Base-by-base conservation (phyloP, 2,113 vertebrate species). In the Vombatus ursinus region DNA sequence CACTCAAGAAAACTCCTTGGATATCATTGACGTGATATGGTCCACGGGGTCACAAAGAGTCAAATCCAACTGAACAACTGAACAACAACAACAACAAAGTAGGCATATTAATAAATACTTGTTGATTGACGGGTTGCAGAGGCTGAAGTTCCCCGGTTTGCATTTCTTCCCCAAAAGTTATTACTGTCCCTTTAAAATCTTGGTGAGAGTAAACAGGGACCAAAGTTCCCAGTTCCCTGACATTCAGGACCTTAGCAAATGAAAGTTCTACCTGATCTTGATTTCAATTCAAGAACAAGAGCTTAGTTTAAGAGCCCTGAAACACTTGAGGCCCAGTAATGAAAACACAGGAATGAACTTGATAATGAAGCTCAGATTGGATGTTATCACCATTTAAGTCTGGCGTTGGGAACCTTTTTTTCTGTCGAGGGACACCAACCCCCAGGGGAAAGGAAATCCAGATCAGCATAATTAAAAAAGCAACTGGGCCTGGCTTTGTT, bases 401-500 rank as follows among this genome's bases (percentile, higher is more conserved):
- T 22, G 16, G 68, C n/a, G 68, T 84, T 84, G 68, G 68, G n/a
- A 84, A 84, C n/a, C n/a, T 84, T 84, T 84, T 44, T 84, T 84
- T 84, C 68, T 84, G 68, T 84, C 19, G 68, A 84, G 68, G n/a
- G n/a, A 84, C 68, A 84, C n/a, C 68, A 84, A 44, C 68, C 44
- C 68, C n/a, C 68, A 44, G n/a, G 68, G n/a, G 68, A 84, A 44
- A 84, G 68, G 68, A 84, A 84, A 84, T 84, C 68, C 68, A 84
- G 68, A 84, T 84, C 68, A 19, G n/a, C 19, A 44, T 84, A 84
- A 84, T 84, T 84, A 44, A 84, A 84, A 84, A 84, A 84, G 68
- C 68, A 84, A 84, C 68, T 84, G 68, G n/a, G n/a, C n/a, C n/a
- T 84, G 68, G 68, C 68, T 84, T 84, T 84, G 68, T 84, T 84